Conservation (phyloP, 2,113 vertebrate genomes). For the Artemisiospiza belli region DNA sequence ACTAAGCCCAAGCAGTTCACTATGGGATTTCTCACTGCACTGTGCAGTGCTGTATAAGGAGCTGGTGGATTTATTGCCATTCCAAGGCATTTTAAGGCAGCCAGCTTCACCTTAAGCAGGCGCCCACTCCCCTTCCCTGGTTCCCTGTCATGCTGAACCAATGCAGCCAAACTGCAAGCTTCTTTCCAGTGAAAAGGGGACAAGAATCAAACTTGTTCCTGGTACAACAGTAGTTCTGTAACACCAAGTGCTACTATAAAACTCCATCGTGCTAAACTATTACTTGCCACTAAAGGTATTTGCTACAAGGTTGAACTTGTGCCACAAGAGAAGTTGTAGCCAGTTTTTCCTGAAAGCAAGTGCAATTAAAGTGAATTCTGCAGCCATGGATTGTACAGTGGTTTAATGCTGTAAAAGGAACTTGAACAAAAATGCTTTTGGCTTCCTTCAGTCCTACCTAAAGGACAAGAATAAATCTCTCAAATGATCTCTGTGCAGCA, state of each 20-base stretch:
- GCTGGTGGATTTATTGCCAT: background rate
- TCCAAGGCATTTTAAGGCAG: background rate
- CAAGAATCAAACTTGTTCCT: background rate
- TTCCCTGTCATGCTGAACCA: background rate
- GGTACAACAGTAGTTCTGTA: background rate
- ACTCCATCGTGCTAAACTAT: background rate
- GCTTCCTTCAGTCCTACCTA: conserved; percentile 10
- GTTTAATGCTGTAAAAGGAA: background rate
- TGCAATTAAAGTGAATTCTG: background rate
- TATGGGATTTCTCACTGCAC: background rate
- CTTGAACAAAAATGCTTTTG: conserved; percentile 12
- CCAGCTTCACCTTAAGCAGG: background rate
- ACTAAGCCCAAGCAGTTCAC: background rate
- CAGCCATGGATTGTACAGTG: background rate
- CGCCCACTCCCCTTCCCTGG: background rate
- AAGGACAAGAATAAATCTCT: conserved; percentile 47
- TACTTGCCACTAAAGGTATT: background rate
- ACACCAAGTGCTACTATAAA: background rate
- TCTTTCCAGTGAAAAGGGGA: background rate
- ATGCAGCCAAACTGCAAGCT: background rate
- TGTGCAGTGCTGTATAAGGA: background rate
- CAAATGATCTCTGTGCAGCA: background rate
- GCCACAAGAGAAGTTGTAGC: background rate
- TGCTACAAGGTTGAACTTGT: background rate
- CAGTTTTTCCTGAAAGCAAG: conserved; percentile 18